Evolutionary conservation across 2,888 invertebrate genomes (phyloP), one percentile per base, ranked within the genome.

Genomic region (Drosophila eohydei): DNA sequence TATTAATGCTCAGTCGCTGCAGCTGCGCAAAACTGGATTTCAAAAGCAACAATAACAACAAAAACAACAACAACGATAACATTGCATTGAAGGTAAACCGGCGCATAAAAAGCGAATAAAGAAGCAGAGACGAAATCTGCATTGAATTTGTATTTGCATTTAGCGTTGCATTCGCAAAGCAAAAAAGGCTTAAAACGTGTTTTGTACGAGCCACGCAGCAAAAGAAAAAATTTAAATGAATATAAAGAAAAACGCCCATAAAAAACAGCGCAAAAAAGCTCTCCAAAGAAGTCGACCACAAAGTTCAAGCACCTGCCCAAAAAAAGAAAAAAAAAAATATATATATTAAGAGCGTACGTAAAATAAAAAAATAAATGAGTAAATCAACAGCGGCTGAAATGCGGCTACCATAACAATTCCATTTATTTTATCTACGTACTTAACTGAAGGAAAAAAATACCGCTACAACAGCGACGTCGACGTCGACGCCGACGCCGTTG

Each of bases 251-350:
- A 88, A 83, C 88, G 82, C 72, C 77, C 88, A 85, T 82, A 77
- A 83, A 83, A 61, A n/a, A 14, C 52, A 85, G 59, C 68, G 54
- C 59, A 64, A 67, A 62, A 67, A 72, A 61, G 62, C 54, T 40
- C 60, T 46, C 38, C 28, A 26, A 74, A 65, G 71, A 76, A 80
- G 55, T 80, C 80, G 67, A 78, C 76, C 71, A 76, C 76, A 80
- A 81, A 81, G 81, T 87, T 84, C 87, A 84, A 84, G 79, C 87
- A 84, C 89, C 84, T 84, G 87, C 67, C 84, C 52, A 88, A 88
- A 75, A 80, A n/a, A n/a, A n/a, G n/a, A n/a, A n/a, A n/a, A n/a
- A n/a, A n/a, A n/a, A 56, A 62, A 28, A 60, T 46, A 61, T 30
- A 63, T 50, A 52, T 48, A 57, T 21, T 14, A 38, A 43, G 62